Evolutionary conservation across 2,797 vertebrate species (phyloP).

Genomic region (Apodemus agrarius): DNA sequence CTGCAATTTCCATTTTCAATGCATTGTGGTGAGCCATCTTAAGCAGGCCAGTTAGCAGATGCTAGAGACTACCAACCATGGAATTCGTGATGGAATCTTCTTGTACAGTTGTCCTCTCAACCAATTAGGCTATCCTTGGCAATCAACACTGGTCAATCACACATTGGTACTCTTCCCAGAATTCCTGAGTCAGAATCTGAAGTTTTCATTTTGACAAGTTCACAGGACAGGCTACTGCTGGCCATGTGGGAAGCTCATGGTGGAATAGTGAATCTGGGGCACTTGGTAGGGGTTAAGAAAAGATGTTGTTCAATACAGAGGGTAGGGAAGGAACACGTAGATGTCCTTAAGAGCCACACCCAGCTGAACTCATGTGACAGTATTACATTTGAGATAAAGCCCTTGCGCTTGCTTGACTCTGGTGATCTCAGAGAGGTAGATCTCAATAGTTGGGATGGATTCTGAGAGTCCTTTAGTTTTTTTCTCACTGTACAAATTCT

Average conservation of each 20-base stretch:
- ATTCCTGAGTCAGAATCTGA: neutral
- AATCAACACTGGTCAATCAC: neutral
- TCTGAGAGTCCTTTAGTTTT: neutral
- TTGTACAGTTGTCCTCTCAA: neutral
- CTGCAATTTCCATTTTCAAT: neutral
- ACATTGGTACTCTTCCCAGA: too few species aligned
- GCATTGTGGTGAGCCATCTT: neutral
- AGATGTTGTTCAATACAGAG: neutral
- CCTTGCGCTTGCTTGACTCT: neutral
- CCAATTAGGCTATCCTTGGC: neutral
- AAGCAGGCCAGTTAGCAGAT: neutral
- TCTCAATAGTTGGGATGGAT: neutral
- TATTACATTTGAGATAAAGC: neutral
- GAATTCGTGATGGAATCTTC: neutral
- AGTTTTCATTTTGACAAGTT: neutral
- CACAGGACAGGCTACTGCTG: neutral
- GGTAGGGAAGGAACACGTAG: accelerated
- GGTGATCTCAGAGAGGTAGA: neutral
- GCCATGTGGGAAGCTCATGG: accelerated
- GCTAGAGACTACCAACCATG: neutral
- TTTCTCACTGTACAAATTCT: neutral
- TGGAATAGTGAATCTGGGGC: too few species aligned
- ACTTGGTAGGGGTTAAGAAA: accelerated
- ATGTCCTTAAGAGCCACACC: neutral
- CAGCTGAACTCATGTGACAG: accelerated